phyloP scores from a whole-genome alignment of 2,888 invertebrate species.

The Euspilapteryx auroguttella region DNA sequence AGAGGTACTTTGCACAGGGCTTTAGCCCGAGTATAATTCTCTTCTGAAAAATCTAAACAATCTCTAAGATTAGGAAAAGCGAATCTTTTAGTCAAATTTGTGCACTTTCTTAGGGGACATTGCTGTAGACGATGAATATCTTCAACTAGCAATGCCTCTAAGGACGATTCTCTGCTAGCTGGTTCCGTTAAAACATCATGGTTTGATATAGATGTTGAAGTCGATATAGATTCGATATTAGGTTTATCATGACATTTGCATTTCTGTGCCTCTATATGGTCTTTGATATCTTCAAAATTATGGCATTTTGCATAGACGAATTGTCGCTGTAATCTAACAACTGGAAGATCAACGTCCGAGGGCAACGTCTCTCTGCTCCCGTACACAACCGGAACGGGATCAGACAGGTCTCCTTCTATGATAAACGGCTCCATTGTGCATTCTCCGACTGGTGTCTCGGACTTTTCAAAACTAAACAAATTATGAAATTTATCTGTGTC shows the following conservation, averaged over 20 bases:
- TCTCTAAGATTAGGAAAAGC: slow-evolving; percentile 23
- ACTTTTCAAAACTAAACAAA: slow-evolving; percentile 21
- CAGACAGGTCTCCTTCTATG: slow-evolving; percentile 18
- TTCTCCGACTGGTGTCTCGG: slow-evolving; percentile 8
- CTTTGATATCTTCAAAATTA: slow-evolving; percentile 30
- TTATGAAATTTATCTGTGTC: slow-evolving; percentile 18
- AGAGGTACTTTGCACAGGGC: slow-evolving; percentile 17
- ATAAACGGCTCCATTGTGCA: slow-evolving; percentile 32
- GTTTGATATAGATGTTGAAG: slow-evolving; percentile 7
- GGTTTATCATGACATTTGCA: slow-evolving; percentile 20
- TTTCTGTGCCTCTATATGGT: slow-evolving; percentile 22
- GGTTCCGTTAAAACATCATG: slow-evolving; percentile 3
- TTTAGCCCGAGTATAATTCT: slow-evolving; percentile 29
- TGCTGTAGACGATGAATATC: slow-evolving; percentile 18
- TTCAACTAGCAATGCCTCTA: slow-evolving; percentile 23
- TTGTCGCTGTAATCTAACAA: slow-evolving; percentile 26
- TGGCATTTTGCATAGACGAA: slow-evolving; percentile 43
- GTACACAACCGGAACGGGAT: slow-evolving; percentile 17
- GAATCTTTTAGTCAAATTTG: slow-evolving; percentile 15
- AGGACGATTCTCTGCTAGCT: slow-evolving; percentile 18
- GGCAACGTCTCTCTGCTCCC: slow-evolving; percentile 38
- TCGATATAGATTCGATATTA: slow-evolving; percentile 2
- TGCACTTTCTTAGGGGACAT: slow-evolving; percentile 23
- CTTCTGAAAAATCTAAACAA: slow-evolving; percentile 35
- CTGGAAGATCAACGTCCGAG: slow-evolving; percentile 28